Evolutionary conservation across 2,113 vertebrate species (phyloP).

Genomic region (Paradisaea rubra): DNA sequence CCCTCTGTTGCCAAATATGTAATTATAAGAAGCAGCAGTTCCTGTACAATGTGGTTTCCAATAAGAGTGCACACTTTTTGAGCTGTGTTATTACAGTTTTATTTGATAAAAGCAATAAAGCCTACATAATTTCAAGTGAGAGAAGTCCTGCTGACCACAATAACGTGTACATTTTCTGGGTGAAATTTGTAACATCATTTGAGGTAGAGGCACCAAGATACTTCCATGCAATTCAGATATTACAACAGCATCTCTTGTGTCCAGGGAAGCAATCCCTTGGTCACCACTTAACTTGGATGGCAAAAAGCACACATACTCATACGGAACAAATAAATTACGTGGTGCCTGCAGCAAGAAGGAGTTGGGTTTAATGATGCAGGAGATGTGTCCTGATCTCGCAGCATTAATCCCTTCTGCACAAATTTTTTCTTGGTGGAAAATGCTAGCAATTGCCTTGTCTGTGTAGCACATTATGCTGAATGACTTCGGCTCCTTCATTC

Average conservation of each 20-base stretch:
- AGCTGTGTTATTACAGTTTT: not conserved
- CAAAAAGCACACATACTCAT: not conserved
- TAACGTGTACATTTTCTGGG: not conserved
- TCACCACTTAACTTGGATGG: not conserved
- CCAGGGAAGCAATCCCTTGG: not conserved
- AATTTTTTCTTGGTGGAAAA: not conserved
- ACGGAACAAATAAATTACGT: not conserved
- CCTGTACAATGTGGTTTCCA: constrained; percentile 18
- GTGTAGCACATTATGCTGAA: not conserved
- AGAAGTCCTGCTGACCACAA: not conserved
- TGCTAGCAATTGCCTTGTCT: not conserved
- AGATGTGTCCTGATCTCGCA: not conserved
- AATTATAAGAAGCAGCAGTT: constrained; percentile 51
- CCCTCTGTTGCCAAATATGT: constrained; percentile 40
- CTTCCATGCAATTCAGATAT: not conserved
- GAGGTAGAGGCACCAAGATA: not conserved
- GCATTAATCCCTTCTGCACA: not conserved
- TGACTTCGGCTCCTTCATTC: not conserved
- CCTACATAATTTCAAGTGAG: not conserved
- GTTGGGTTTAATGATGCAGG: not conserved
- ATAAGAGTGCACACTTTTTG: not conserved
- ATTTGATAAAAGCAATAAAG: not conserved
- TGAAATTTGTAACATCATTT: not conserved
- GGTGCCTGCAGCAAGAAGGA: not conserved
- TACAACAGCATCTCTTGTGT: not conserved